Base-by-base conservation (phyloP, 2,113 vertebrate genomes). In the Lepus europaeus region DNA sequence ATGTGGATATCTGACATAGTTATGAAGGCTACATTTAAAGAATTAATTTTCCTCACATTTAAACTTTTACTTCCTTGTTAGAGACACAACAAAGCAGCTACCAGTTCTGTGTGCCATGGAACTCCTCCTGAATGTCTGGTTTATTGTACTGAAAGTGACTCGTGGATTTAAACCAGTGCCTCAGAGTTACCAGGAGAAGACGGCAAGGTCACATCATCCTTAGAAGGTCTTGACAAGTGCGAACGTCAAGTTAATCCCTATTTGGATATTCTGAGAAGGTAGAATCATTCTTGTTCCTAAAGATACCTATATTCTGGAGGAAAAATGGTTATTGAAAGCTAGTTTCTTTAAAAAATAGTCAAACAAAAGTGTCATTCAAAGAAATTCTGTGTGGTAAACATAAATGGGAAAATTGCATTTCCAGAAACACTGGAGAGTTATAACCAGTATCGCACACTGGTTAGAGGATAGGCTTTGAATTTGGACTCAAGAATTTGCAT, bases 11-110 rank as follows among this genome's bases (percentile, higher is more conserved):
- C 66, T 83, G 92, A 76, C 78, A 64, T 45, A 64, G 29, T 81
- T 96, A 87, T 20, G 13, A 90, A 73, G 76, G 3, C 49, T 93
- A 22, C 70, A 76, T 96, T 95, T 81, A 25, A 91, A 85, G 81
- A 96, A 91, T 87, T 94, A 94, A 85, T 94, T 93, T 96, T 96
- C 77, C 56, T 85, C 90, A 92, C 84, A 59, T 94, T 93, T 95
- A 92, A 88, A 93, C 14, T 11, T 45, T 45, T 87, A 81, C 77
- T 94, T 89, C 29, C 39, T 92, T 93, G 13, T 94, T 87, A 64
- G 76, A 93, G 33, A 80, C 72, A 83, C 51, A 83, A 3, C 36
- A 89, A 85, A 76, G 20, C 56, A 89, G 91, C 68, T 78, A 78
- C 36, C 39, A 25, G 25, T 81, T 95, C 36, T 91, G 80, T 53